Percentiles rank a stretch among this genome's conserved stretches.
Evolutionary conservation across 2,888 invertebrate genomes (phyloP).

Genomic region (Cenopis cana): DNA sequence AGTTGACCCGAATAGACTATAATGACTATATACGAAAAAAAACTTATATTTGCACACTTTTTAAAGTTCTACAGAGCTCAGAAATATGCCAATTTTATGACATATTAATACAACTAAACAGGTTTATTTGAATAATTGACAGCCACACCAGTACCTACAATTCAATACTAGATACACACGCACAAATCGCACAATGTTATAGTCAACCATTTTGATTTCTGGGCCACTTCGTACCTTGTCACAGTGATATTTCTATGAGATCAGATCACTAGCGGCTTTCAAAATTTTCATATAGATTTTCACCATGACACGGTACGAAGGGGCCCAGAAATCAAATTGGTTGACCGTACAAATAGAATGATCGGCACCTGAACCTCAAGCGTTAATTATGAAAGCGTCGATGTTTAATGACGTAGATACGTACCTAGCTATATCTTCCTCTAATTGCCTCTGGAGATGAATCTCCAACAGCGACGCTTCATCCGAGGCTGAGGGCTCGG

Average conservation of each 20-base stretch:
- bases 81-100: background rate
- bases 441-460: conserved; percentile 71
- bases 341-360: conserved; percentile 6
- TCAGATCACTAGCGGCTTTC: too few relatives aligned
- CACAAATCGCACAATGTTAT: too few relatives aligned
- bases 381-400: background rate
- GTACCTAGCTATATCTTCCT: conserved; percentile 78
- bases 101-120: background rate
- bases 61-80: background rate
- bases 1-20: background rate
- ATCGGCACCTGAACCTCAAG: conserved; percentile 26
- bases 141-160: background rate
- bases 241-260: too few relatives aligned
- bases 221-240: too few relatives aligned
- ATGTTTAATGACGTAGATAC: conserved; percentile 5
- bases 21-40: background rate
- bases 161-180: too few relatives aligned
- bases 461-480: conserved; percentile 70
- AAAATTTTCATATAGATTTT: too few relatives aligned
- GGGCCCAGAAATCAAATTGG: too few relatives aligned
- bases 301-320: too few relatives aligned
- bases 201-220: too few relatives aligned
- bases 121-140: background rate
- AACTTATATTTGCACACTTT: background rate
- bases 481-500: conserved; percentile 65